Percentiles rank a stretch among this genome's conserved stretches.
phyloP scores from a whole-genome alignment of 2,888 invertebrate genomes.

The Rambutsinella grinnellia region DNA sequence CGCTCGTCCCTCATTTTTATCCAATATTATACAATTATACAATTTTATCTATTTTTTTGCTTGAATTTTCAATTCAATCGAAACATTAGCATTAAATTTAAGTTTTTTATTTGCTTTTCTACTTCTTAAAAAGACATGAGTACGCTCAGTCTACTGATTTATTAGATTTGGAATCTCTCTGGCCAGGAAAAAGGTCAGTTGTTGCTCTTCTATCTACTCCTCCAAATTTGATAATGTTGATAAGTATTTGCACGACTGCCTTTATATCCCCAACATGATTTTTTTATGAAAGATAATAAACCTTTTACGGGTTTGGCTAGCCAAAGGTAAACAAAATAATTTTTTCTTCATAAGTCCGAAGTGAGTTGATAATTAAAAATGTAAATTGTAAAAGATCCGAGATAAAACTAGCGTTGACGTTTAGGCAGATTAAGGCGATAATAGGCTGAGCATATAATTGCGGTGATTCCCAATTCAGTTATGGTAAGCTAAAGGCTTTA shows the following conservation, averaged over 20 bases:
- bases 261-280: background rate
- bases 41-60: no score
- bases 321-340: no score
- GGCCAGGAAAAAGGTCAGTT: slow-evolving; percentile 17
- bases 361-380: background rate
- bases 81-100: no score
- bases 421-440: background rate
- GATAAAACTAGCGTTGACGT: no score
- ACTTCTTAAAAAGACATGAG: background rate
- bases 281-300: background rate
- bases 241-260: background rate
- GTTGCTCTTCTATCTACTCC: slow-evolving; percentile 1
- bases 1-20: no score
- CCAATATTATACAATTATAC: no score
- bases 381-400: no score
- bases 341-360: no score
- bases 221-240: background rate
- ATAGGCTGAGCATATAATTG: background rate
- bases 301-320: no score
- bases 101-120: no score
- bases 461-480: background rate
- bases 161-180: no score
- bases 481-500: background rate
- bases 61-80: no score
- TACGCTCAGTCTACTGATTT: background rate